Conservation (phyloP, 2,888 invertebrate species). For the Osmoderma eremita region DNA sequence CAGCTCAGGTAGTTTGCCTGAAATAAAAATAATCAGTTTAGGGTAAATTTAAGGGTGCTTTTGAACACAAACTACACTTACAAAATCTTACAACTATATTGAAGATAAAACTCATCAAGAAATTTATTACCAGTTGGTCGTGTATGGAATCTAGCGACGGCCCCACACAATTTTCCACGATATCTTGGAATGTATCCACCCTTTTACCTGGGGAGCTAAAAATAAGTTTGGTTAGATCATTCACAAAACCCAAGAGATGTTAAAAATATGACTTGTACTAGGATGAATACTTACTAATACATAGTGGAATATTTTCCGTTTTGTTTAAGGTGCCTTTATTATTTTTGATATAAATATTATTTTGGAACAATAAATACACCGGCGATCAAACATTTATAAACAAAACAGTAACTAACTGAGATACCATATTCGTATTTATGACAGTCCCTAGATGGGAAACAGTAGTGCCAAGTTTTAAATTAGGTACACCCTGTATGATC, state of each 20-base stretch:
- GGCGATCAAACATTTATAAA: slow-evolving; percentile 5
- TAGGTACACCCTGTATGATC: no score
- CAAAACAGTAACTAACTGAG: slow-evolving; percentile 2
- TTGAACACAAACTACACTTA: slow-evolving; percentile 24
- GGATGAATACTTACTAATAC: slow-evolving; percentile 5
- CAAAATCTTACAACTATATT: slow-evolving; percentile 44
- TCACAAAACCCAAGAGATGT: not conserved
- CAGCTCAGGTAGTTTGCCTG: slow-evolving; percentile 34
- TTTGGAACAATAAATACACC: not conserved
- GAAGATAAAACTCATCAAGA: slow-evolving; percentile 46
- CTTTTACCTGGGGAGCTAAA: slow-evolving; percentile 8
- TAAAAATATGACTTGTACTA: no score
- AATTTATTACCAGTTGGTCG: slow-evolving; percentile 43
- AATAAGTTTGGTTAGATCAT: slow-evolving; percentile 8
- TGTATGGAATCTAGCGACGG: slow-evolving; percentile 45
- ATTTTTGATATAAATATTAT: not conserved
- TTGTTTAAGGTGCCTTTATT: not conserved
- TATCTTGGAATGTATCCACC: slow-evolving; percentile 12
- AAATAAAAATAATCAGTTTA: not conserved
- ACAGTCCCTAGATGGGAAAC: not conserved
- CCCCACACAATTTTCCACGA: slow-evolving; percentile 45
- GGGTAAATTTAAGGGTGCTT: no score
- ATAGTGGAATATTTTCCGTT: not conserved
- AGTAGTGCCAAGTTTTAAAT: not conserved
- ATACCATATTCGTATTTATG: not conserved